These are phyloP conservation scores for Sinocyclocheilus anophthalmus DNA, from an alignment of 2,113 vertebrate genomes.

Conservation along the genomic window DNA sequence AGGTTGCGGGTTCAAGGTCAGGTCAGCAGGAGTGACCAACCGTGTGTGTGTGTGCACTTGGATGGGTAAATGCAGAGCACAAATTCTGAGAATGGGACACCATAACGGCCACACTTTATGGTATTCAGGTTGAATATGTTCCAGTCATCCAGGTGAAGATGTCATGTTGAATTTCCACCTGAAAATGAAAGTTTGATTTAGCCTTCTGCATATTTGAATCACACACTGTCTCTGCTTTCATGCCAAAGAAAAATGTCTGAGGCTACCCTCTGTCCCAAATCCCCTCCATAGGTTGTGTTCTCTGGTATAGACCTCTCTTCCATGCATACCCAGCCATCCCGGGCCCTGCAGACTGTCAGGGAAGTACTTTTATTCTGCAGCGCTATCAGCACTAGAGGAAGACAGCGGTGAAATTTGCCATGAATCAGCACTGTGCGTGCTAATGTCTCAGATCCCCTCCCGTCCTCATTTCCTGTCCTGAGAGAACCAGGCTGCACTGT, in stretches of 20 bases:
- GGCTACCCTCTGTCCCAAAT: not conserved
- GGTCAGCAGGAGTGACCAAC: no score
- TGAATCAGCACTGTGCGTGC: constrained; percentile 20
- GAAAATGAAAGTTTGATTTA: not conserved
- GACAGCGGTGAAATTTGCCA: constrained; percentile 21
- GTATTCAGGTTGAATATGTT: not conserved
- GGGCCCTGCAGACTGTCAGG: not conserved
- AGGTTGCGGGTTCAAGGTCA: no score
- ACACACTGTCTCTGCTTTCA: not conserved
- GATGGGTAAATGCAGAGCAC: no score
- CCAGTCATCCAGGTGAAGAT: not conserved
- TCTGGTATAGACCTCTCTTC: not conserved
- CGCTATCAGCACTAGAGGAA: constrained; percentile 13
- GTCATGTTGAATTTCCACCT: not conserved
- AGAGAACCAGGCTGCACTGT: constrained; percentile 14
- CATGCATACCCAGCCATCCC: not conserved
- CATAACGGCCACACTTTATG: not conserved
- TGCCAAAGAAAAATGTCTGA: not conserved
- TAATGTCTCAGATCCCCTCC: constrained; percentile 30
- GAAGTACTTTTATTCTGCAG: constrained; percentile 13
- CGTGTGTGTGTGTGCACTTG: no score
- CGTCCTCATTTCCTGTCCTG: constrained; percentile 34
- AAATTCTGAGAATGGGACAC: no score
- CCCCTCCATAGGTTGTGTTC: not conserved
- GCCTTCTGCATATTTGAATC: not conserved